Evolutionary conservation across 2,113 vertebrate species (phyloP).

Genomic region (Lathamus discolor): DNA sequence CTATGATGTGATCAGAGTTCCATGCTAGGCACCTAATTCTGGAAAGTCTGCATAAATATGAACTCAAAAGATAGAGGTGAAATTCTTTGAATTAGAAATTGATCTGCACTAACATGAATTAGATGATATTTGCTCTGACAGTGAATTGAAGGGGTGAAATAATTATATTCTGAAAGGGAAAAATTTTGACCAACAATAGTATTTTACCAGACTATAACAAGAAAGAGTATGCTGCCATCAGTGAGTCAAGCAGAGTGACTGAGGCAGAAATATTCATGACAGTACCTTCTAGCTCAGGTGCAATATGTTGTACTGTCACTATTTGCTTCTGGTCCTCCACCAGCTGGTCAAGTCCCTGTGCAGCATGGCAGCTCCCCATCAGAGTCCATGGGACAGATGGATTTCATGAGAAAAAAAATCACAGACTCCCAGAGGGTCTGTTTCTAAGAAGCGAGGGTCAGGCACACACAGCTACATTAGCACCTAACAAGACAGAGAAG

Average conservation of each 20-base stretch:
- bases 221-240: background rate
- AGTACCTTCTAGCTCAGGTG: background rate
- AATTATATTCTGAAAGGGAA: background rate
- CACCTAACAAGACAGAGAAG: background rate
- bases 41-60: background rate
- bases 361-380: fast-evolving
- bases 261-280: background rate
- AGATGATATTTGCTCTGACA: background rate
- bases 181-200: background rate
- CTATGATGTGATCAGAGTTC: background rate
- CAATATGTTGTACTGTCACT: background rate
- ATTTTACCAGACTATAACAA: background rate
- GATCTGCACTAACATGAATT: background rate
- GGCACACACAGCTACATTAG: background rate
- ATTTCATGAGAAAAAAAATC: background rate
- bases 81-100: background rate
- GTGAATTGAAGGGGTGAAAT: background rate
- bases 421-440: background rate
- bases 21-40: background rate
- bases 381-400: background rate
- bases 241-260: background rate
- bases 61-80: background rate
- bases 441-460: background rate
- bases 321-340: background rate
- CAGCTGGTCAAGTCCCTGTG: background rate